Percentiles rank a stretch among this genome's conserved stretches.
These are phyloP conservation scores for Pseudopipra pipra DNA, from an alignment of 2,113 vertebrate genomes.

Conservation along the genomic window DNA sequence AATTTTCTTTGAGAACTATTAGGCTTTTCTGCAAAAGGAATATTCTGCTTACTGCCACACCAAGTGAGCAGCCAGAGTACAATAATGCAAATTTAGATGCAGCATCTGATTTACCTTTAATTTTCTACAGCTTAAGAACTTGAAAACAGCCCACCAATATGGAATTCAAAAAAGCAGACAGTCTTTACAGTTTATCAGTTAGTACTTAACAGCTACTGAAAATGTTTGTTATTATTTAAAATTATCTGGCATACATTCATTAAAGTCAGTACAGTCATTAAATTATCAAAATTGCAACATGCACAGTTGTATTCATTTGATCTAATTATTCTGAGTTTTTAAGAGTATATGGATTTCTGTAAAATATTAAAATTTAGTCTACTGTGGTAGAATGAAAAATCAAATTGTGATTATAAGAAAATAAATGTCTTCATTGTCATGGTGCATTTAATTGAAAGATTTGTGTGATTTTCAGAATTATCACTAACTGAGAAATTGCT, in stretches of 20 bases:
- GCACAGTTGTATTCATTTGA: neutral
- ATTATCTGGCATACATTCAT: neutral
- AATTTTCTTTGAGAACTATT: neutral
- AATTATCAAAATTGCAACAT: neutral
- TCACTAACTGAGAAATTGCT: neutral
- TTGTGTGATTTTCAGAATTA: neutral
- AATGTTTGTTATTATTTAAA: neutral
- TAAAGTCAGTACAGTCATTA: neutral
- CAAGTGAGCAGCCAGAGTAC: neutral
- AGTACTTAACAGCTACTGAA: neutral
- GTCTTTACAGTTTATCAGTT: neutral
- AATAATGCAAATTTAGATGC: neutral
- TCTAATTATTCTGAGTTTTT: neutral
- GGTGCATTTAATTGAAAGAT: neutral
- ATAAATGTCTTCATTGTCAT: neutral
- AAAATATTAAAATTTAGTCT: neutral
- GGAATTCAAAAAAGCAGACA: neutral
- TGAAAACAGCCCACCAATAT: neutral
- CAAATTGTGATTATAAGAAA: neutral
- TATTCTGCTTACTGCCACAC: neutral
- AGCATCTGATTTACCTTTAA: neutral
- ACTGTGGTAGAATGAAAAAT: neutral
- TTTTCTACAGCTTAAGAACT: neutral
- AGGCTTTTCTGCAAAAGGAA: neutral
- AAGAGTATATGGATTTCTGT: neutral